These are phyloP conservation scores for Cochlearius cochlearius DNA, from an alignment of 2,113 vertebrate genomes.

Conservation along the genomic window DNA sequence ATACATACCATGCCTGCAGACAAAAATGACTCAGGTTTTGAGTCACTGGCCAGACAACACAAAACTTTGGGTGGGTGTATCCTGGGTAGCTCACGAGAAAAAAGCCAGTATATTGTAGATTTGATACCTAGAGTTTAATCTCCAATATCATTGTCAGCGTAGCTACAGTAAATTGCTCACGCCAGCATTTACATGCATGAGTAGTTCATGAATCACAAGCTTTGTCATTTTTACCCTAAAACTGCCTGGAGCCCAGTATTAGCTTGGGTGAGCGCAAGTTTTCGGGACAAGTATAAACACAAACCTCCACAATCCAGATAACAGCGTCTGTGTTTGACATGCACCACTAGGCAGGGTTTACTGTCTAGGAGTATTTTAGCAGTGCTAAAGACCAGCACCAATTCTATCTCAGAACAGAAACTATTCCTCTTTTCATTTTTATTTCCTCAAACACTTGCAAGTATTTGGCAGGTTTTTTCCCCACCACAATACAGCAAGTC, in stretches of 20 bases:
- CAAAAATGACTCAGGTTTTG: background rate
- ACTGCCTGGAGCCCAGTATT: background rate
- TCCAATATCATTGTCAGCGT: accelerated
- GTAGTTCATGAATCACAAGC: background rate
- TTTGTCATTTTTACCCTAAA: background rate
- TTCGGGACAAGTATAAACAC: background rate
- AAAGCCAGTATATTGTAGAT: background rate
- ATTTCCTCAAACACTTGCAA: conserved; percentile 4
- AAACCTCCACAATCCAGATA: background rate
- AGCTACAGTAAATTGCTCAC: background rate
- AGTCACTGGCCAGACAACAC: background rate
- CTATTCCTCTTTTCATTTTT: background rate
- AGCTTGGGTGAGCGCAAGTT: background rate
- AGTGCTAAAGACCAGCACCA: background rate
- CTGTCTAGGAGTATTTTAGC: background rate
- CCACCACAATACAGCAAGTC: background rate
- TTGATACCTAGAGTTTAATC: background rate
- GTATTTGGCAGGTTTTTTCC: background rate
- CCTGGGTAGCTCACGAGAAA: accelerated
- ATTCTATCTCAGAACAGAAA: background rate
- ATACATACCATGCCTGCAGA: background rate
- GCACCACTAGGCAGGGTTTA: background rate
- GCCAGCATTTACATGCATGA: background rate
- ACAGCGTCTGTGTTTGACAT: background rate
- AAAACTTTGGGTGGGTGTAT: accelerated